A percentile compares a stretch with the other conserved stretches of the same genome.
Conservation (phyloP, 2,888 invertebrate species). For the Chalcosyrphus nemorum region DNA sequence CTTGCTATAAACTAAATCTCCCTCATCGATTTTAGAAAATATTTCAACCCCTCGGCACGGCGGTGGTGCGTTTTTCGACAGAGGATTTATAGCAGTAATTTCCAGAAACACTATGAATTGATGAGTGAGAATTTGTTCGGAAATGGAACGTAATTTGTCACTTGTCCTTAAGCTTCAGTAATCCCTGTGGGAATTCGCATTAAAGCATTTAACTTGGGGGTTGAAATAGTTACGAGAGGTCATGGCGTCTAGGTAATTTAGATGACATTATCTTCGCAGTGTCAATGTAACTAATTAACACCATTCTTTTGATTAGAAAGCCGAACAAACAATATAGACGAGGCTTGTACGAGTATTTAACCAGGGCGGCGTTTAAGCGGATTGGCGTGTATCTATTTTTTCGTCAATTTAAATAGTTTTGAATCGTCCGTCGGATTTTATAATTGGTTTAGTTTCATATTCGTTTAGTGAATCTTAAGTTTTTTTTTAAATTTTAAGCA, state of each 20-base stretch:
- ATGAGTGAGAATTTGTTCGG: constrained; percentile 69
- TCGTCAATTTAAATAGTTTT: too few species aligned
- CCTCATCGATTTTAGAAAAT: constrained; percentile 28
- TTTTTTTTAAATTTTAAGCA: too few species aligned
- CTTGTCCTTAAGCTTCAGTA: constrained; percentile 39
- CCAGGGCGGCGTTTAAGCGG: too few species aligned
- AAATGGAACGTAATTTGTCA: constrained; percentile 68
- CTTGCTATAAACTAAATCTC: constrained; percentile 11
- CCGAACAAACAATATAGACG: background rate
- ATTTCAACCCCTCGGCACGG: background rate
- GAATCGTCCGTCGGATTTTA: too few species aligned
- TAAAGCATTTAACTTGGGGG: constrained; percentile 41
- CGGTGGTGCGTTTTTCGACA: constrained; percentile 3
- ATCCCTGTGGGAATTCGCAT: constrained; percentile 63
- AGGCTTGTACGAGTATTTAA: too few species aligned
- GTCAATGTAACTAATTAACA: constrained; percentile 40
- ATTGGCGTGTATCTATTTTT: background rate
- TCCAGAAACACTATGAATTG: constrained; percentile 64
- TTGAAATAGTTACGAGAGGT: constrained; percentile 37
- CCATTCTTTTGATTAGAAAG: background rate
- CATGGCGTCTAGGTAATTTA: constrained; percentile 45
- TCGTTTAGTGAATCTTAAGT: too few species aligned
- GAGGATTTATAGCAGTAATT: constrained; percentile 66
- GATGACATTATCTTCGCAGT: constrained; percentile 30
- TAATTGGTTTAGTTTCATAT: too few species aligned